Base-by-base conservation (phyloP, 2,797 vertebrate genomes). In the Channallabes apus region DNA sequence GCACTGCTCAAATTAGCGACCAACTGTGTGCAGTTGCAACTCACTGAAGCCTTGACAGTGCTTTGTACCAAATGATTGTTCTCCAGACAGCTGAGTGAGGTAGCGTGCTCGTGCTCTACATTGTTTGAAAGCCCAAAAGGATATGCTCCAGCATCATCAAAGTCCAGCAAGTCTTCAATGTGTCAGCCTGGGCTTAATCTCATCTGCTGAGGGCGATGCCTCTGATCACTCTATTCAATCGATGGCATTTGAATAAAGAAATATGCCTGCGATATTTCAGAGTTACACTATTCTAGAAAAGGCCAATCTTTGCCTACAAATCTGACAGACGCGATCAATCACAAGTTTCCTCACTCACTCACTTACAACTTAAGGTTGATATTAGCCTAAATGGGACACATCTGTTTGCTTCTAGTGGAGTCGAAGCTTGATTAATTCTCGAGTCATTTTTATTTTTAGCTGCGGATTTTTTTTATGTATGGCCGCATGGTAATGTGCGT, bases 381-480 rank as follows among this genome's bases (percentile, higher is more conserved):
- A 94, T 94, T 95, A 94, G 92, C 91, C 91, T 95, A 96, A 95
- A 96, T 96, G 95, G 95, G 95, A 95, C 95, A 95, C 94, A 95
- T 95, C 94, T 95, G 95, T 94, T 96, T 96, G 94, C 94, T 94
- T 93, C 94, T 90, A 92, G 82, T 93, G 93, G 92, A 93, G 94
- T 93, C 93, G 92, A 94, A 94, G 94, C 95, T 94, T 95, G 95
- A 96, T 95, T 94, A 94, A 95, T 95, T 95, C 94, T 95, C 92
- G 94, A 95, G 94, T 95, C 90, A 90, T 94, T 95, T 87, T 94
- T 96, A 95, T 95, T 96, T 96, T 95, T 95, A 96, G 95, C 92
- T 90, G 86, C 86, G 72, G 87, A 92, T 78, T 94, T 95, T 58
- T 78, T 80, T 54, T 94, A 90, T 94, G 94, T 95, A 89, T 88